These are phyloP conservation scores for Trichomalopsis sarcophagae DNA, from an alignment of 1,140 invertebrate genomes.

Conservation along the genomic window DNA sequence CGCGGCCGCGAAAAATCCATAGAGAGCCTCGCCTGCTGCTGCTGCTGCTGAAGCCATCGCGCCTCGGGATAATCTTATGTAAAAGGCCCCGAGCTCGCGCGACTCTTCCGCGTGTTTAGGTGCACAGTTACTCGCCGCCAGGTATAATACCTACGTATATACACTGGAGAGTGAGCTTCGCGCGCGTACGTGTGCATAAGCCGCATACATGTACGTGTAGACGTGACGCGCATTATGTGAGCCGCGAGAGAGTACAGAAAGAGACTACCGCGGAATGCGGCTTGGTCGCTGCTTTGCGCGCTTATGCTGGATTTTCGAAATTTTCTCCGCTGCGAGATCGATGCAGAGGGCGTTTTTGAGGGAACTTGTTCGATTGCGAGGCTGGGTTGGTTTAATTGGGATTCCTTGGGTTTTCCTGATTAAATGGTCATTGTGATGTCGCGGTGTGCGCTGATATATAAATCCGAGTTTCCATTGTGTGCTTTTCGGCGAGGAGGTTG, in stretches of 20 bases:
- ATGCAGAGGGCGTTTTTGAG: no score
- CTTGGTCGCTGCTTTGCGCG: background rate
- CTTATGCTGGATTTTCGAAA: background rate
- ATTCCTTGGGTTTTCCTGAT: no score
- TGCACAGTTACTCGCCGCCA: slow-evolving; percentile 46
- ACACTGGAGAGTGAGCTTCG: background rate
- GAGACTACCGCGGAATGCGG: slow-evolving; percentile 31
- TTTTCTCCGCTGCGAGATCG: background rate
- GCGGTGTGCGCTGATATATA: background rate
- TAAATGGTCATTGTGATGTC: background rate
- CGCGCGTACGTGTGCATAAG: background rate
- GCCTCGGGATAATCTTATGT: slow-evolving; percentile 47
- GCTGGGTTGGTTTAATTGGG: no score
- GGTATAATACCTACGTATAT: slow-evolving; percentile 1
- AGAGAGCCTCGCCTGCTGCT: slow-evolving; percentile 2
- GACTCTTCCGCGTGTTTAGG: slow-evolving; percentile 49
- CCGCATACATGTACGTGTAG: background rate
- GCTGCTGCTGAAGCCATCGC: slow-evolving; percentile 28
- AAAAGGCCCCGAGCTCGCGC: slow-evolving; percentile 25
- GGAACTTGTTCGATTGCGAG: no score
- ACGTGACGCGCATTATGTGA: background rate
- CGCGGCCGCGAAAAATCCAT: slow-evolving; percentile 33
- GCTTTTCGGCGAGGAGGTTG: no score
- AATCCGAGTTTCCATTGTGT: background rate
- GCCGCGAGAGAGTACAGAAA: background rate